A percentile compares a stretch with the other conserved stretches of the same genome.
phyloP scores from a whole-genome alignment of 2,888 invertebrate genomes.

The Apeira syringaria region DNA sequence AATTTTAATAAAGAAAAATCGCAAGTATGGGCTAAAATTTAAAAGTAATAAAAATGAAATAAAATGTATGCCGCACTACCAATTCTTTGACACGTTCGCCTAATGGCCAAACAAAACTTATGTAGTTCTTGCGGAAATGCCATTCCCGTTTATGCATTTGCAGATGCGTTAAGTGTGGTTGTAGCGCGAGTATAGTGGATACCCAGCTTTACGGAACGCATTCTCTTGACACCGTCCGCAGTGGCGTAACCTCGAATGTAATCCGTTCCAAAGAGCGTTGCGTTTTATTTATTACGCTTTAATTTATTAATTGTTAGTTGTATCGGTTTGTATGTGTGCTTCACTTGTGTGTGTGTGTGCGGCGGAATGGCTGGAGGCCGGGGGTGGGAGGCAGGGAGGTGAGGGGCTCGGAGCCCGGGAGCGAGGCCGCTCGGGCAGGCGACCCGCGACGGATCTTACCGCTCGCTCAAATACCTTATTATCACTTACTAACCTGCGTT shows the following conservation, averaged over 20 bases:
- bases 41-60: too few species aligned
- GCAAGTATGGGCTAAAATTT: too few species aligned
- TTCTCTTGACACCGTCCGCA: conserved; percentile 1
- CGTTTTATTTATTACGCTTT: conserved; percentile 68
- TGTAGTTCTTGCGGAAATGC: too few species aligned
- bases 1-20: too few species aligned
- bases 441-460: conserved; percentile 45
- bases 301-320: conserved; percentile 57
- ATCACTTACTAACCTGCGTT: conserved; percentile 44
- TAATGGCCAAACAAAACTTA: too few species aligned
- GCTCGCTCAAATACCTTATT: conserved; percentile 42
- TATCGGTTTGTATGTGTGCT: conserved; percentile 33
- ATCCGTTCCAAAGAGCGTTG: conserved; percentile 76
- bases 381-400: conserved; percentile 26
- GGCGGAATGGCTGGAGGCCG: too few species aligned
- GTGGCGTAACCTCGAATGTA: conserved; percentile 59
- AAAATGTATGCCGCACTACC: too few species aligned
- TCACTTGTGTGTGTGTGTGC: conserved; percentile 33
- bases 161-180: too few species aligned
- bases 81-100: too few species aligned
- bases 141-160: too few species aligned
- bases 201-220: conserved; percentile 15
- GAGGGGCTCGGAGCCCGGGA: conserved; percentile 30
- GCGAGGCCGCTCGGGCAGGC: conserved; percentile 54
- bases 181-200: too few species aligned